These are phyloP conservation scores for Tachuris rubrigastra DNA, from an alignment of 2,113 vertebrate species.

Conservation along the genomic window DNA sequence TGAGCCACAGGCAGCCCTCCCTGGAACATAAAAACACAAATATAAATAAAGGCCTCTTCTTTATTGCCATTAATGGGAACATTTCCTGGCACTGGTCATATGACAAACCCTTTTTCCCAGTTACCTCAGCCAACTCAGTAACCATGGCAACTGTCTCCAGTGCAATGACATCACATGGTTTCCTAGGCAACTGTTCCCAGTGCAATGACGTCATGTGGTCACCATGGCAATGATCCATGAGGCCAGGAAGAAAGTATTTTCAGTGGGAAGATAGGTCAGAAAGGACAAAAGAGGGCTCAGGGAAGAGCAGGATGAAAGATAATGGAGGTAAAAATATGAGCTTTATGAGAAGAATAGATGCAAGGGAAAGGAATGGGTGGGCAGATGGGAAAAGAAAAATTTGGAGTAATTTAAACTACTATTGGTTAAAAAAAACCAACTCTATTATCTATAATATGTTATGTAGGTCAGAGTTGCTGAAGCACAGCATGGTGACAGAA, in stretches of 20 bases:
- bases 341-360: not conserved
- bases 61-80: slow-evolving; percentile 4
- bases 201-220: slow-evolving; percentile 58
- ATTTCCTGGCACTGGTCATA: slow-evolving; percentile 7
- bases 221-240: slow-evolving; percentile 51
- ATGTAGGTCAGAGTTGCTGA: not conserved
- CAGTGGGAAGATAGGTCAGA: slow-evolving; percentile 21
- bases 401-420: not conserved
- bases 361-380: not conserved
- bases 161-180: slow-evolving; percentile 66
- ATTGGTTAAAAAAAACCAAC: not conserved
- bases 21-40: not conserved
- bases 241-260: slow-evolving; percentile 28
- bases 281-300: not conserved
- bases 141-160: slow-evolving; percentile 43
- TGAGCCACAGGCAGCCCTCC: not conserved
- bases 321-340: not conserved
- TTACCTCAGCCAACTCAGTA: slow-evolving; percentile 32
- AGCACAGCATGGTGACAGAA: not conserved
- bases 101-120: slow-evolving; percentile 14
- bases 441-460: not conserved
- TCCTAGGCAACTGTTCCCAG: slow-evolving; percentile 52
- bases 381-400: not conserved
- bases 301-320: not conserved
- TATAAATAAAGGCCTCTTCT: not conserved